Conservation (phyloP, 2,888 invertebrate genomes). For the Myopa testacea region DNA sequence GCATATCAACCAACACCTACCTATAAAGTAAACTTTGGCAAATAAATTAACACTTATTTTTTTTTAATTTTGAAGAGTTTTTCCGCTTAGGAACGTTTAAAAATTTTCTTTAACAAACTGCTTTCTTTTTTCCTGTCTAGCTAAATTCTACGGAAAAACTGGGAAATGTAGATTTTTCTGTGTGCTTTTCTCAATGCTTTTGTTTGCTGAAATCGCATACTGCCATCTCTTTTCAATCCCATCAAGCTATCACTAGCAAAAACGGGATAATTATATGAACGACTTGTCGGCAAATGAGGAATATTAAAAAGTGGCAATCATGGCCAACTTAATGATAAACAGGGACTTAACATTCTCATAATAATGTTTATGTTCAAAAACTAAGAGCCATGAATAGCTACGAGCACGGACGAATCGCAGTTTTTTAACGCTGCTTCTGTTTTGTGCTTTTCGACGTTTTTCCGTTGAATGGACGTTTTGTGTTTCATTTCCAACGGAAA, state of each 20-base stretch:
- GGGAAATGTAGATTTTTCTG: conserved; percentile 36
- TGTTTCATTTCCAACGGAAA: too few relatives aligned
- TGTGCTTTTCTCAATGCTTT: conserved; percentile 6
- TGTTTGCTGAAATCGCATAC: not conserved
- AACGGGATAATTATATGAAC: not conserved
- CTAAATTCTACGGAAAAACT: conserved; percentile 30
- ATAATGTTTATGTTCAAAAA: too few relatives aligned
- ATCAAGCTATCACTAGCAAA: not conserved
- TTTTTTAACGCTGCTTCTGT: too few relatives aligned
- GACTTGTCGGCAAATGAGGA: not conserved
- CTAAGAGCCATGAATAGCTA: too few relatives aligned
- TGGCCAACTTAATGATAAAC: conserved; percentile 11
- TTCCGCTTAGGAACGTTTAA: not conserved
- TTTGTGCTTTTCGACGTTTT: too few relatives aligned
- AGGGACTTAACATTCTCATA: not conserved
- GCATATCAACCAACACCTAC: conserved; percentile 18
- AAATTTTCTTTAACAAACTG: conserved; percentile 24
- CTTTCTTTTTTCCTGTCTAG: conserved; percentile 8
- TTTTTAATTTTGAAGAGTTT: conserved; percentile 29
- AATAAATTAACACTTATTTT: conserved; percentile 34
- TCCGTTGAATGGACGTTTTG: too few relatives aligned
- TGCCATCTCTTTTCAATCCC: conserved; percentile 5
- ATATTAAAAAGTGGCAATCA: not conserved
- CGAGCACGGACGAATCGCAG: too few relatives aligned
- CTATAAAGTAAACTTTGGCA: conserved; percentile 27